phyloP scores from a whole-genome alignment of 2,888 invertebrate species.

The Tryphoninae sp. region DNA sequence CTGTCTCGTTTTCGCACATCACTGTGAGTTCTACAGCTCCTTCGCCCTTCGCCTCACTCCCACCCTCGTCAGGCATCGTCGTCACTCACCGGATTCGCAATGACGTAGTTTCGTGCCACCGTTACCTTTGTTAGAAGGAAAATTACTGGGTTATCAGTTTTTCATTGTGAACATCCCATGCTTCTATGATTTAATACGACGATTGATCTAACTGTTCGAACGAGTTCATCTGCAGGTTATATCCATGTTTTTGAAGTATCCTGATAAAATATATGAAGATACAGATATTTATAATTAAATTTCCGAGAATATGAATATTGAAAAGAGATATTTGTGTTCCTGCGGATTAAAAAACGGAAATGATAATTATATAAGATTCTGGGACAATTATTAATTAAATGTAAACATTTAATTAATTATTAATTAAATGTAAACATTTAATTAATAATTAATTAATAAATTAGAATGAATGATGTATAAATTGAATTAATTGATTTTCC shows the following conservation, averaged over 20 bases:
- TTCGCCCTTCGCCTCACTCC: not conserved
- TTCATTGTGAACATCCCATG: not conserved
- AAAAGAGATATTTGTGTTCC: too few species aligned
- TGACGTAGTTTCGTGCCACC: slow-evolving; percentile 69
- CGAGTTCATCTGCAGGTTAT: slow-evolving; percentile 40
- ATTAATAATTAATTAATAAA: too few species aligned
- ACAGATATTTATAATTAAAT: too few species aligned
- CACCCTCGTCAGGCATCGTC: slow-evolving; percentile 13
- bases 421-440: too few species aligned
- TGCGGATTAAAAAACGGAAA: too few species aligned
- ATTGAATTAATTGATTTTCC: too few species aligned
- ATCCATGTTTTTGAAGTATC: not conserved
- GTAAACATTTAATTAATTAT: too few species aligned
- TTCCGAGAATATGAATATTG: too few species aligned
- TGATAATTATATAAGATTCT: too few species aligned
- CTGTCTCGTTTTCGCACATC: slow-evolving; percentile 12
- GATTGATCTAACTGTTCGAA: slow-evolving; percentile 56
- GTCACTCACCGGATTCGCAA: slow-evolving; percentile 46
- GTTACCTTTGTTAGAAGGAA: slow-evolving; percentile 71
- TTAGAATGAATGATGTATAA: too few species aligned
- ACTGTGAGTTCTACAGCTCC: not conserved
- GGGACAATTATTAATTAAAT: too few species aligned
- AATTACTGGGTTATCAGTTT: slow-evolving; percentile 68
- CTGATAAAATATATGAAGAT: too few species aligned
- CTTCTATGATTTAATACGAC: not conserved